A percentile compares a stretch with the other conserved stretches of the same genome.
Evolutionary conservation across 2,888 invertebrate genomes (phyloP).

Genomic region (Rhimphoctona megacephalus): DNA sequence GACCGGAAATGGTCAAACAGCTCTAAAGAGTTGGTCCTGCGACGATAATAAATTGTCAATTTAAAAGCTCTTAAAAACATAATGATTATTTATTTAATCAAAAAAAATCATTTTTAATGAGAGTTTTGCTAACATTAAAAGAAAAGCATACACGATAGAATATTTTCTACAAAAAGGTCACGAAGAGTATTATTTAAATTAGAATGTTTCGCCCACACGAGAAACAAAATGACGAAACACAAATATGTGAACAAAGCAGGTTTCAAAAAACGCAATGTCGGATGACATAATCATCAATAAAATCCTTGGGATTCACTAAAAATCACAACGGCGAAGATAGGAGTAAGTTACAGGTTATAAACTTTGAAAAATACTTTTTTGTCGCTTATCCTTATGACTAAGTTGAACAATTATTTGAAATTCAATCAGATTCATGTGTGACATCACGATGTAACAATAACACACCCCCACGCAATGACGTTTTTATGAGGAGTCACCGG

Average conservation of each 20-base stretch:
- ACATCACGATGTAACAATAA: slow-evolving; percentile 41
- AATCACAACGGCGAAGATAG: background rate
- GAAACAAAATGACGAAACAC: slow-evolving; percentile 4
- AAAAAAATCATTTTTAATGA: background rate
- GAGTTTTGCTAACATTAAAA: background rate
- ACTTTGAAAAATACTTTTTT: background rate
- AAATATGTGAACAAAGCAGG: background rate
- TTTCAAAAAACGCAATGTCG: background rate
- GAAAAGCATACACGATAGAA: background rate
- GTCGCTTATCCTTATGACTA: background rate
- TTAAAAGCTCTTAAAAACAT: background rate
- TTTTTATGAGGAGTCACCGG: slow-evolving; percentile 14
- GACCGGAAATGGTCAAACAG: slow-evolving; percentile 14
- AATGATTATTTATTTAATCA: background rate
- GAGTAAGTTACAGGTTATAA: background rate
- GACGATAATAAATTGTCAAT: background rate
- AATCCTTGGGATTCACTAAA: background rate
- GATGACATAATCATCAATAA: slow-evolving; percentile 28
- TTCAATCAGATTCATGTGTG: slow-evolving; percentile 35
- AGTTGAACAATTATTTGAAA: background rate
- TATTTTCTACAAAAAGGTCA: background rate
- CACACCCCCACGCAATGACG: slow-evolving; percentile 41
- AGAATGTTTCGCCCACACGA: background rate
- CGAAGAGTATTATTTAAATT: background rate
- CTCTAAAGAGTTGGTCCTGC: background rate